Evolutionary conservation across 92 coral and sea anemone genomes (phyloP).

Genomic region (Epizoanthus fatuus): DNA sequence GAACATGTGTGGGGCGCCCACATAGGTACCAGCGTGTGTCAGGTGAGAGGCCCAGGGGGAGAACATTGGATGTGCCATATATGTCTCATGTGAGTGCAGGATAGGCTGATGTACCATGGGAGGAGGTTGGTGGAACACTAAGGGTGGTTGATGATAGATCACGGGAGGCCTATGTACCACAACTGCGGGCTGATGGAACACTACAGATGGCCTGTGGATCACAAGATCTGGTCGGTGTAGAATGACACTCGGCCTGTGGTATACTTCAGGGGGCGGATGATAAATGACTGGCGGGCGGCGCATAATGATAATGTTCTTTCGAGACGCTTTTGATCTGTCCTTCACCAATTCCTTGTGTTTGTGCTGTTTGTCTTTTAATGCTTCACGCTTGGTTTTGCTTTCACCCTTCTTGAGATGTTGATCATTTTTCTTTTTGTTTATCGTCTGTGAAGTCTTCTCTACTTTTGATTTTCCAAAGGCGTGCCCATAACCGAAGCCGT

Average conservation of each 20-base stretch:
- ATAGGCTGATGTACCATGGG: slow-evolving; percentile 94
- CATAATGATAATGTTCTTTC: slow-evolving; percentile 88
- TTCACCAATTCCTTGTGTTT: slow-evolving; percentile 10
- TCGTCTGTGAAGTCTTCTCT: slow-evolving; percentile 44
- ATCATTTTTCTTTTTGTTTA: slow-evolving; percentile 33
- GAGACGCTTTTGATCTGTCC: slow-evolving; percentile 56
- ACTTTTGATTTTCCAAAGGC: slow-evolving; percentile 88
- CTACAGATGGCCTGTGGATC: slow-evolving; percentile 93
- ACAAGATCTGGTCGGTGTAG: slow-evolving; percentile 92
- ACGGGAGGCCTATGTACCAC: slow-evolving; percentile 91
- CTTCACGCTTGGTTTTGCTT: slow-evolving; percentile 13
- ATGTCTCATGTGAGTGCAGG: slow-evolving; percentile 86
- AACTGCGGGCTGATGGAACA: slow-evolving; percentile 89
- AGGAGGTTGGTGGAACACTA: slow-evolving; percentile 93
- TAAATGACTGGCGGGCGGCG: slow-evolving; percentile 96
- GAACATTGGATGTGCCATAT: slow-evolving; percentile 84
- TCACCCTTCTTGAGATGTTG: slow-evolving; percentile 18
- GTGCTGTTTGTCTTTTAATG: slow-evolving; percentile 18
- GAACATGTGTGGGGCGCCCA: slow-evolving; percentile 83
- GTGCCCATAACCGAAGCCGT: slow-evolving; percentile 65
- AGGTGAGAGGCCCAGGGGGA: slow-evolving; percentile 76
- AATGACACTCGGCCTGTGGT: slow-evolving; percentile 87
- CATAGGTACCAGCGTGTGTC: slow-evolving; percentile 73
- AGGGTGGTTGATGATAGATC: slow-evolving; percentile 88
- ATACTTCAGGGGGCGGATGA: slow-evolving; percentile 98